phyloP scores from a whole-genome alignment of 23 tunicate genomes.

The Oikopleura vanhoeffeni region DNA sequence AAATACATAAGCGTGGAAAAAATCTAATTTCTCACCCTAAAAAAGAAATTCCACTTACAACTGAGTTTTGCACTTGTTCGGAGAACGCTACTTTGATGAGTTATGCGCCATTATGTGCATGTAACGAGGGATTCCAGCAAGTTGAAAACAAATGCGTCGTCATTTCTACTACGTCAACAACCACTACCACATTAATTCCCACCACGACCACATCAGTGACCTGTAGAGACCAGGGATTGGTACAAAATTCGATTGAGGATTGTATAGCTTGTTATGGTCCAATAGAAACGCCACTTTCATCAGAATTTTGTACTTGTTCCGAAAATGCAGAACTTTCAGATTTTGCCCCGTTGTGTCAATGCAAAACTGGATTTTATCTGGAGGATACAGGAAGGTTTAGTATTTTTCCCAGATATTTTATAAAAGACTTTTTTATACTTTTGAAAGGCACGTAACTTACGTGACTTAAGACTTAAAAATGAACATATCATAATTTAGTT shows the following conservation, averaged over 20 bases:
- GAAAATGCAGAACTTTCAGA: neutral
- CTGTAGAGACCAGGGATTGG: neutral
- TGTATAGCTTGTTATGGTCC: neutral
- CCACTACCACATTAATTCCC: neutral
- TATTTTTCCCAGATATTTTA: too few species aligned
- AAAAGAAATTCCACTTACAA: constrained; percentile 54
- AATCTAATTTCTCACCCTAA: too few species aligned
- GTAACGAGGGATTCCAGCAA: neutral
- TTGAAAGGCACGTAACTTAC: too few species aligned
- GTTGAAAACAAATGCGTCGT: constrained; percentile 1
- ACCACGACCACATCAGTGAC: neutral
- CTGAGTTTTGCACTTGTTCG: constrained; percentile 22
- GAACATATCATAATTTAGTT: too few species aligned
- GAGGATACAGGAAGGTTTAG: too few species aligned
- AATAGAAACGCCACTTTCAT: neutral
- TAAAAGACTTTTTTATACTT: too few species aligned
- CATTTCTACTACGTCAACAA: neutral
- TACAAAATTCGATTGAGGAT: neutral
- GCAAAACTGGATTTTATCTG: neutral
- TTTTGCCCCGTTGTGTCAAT: neutral
- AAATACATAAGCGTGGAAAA: too few species aligned
- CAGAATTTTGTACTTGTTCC: neutral
- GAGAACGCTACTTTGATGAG: neutral
- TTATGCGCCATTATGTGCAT: constrained; percentile 5
- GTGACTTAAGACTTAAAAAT: too few species aligned